These are phyloP conservation scores for Belgica antarctica DNA, from an alignment of 2,888 invertebrate genomes.

Conservation along the genomic window DNA sequence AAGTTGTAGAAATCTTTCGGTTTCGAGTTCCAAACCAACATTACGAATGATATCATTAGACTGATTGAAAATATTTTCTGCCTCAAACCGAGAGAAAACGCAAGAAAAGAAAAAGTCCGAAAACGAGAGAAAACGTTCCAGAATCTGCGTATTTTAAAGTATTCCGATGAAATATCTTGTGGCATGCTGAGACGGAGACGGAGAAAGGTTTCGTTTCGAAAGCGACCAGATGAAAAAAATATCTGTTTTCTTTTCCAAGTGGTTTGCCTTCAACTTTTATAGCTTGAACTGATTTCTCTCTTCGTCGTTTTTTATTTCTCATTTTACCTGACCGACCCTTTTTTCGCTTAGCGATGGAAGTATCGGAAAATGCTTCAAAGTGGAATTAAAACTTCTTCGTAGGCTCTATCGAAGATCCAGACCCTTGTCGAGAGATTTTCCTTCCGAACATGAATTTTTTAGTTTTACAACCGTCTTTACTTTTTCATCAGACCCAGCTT, in stretches of 20 bases:
- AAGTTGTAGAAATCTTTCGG: too few species aligned
- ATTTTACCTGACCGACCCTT: neutral
- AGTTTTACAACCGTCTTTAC: neutral
- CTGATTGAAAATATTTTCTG: conserved; percentile 6
- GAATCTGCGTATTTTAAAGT: neutral
- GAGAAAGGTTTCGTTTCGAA: neutral
- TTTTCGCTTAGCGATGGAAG: neutral
- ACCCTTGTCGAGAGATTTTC: neutral
- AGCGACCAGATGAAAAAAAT: neutral
- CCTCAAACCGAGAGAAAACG: neutral
- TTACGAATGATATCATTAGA: neutral
- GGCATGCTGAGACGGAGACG: neutral
- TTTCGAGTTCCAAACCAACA: too few species aligned
- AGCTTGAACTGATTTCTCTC: conserved; percentile 5
- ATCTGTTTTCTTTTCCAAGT: conserved; percentile 23
- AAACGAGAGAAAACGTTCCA: neutral
- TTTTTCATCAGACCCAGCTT: too few species aligned
- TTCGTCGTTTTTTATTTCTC: too few species aligned
- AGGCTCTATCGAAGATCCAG: neutral
- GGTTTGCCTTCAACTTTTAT: conserved; percentile 28
- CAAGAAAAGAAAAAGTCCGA: neutral
- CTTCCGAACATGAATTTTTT: neutral
- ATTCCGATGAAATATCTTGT: neutral
- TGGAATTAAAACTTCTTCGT: conserved; percentile 22
- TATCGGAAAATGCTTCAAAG: conserved; percentile 15